These are phyloP conservation scores for Drosophila kikkawai DNA, from an alignment of 1,140 invertebrate genomes.

Conservation along the genomic window DNA sequence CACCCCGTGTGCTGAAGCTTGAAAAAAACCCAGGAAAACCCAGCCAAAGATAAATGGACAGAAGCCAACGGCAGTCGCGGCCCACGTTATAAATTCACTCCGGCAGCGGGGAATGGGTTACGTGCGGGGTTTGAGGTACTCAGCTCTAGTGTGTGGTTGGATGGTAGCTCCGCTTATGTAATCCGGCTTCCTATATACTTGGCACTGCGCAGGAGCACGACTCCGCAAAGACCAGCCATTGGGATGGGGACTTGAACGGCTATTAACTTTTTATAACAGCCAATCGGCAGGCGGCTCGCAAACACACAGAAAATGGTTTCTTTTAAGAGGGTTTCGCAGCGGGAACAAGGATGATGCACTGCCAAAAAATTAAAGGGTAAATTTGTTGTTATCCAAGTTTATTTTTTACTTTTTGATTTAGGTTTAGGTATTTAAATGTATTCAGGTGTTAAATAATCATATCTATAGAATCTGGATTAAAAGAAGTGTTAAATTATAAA, in stretches of 20 bases:
- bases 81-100: slow-evolving; percentile 64
- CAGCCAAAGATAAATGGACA: slow-evolving; percentile 79
- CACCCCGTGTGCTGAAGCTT: not conserved
- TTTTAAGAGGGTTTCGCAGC: slow-evolving; percentile 12
- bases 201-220: slow-evolving; percentile 70
- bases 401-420: not conserved
- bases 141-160: slow-evolving; percentile 52
- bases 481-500: not conserved
- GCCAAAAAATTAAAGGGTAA: slow-evolving; percentile 8
- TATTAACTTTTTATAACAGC: slow-evolving; percentile 56
- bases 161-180: slow-evolving; percentile 60
- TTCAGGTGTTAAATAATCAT: not conserved
- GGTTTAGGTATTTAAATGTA: not conserved
- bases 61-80: slow-evolving; percentile 74
- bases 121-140: slow-evolving; percentile 4
- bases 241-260: slow-evolving; percentile 31
- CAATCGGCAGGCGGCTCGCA: slow-evolving; percentile 55
- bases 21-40: slow-evolving; percentile 34
- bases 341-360: slow-evolving; percentile 26
- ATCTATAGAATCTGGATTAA: not conserved
- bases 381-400: not conserved
- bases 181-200: slow-evolving; percentile 53
- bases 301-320: slow-evolving; percentile 68
- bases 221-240: not conserved
- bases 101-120: slow-evolving; percentile 10